phyloP scores from a whole-genome alignment of 64 coral and sea anemone genomes.

The Pachyseris speciosa region DNA sequence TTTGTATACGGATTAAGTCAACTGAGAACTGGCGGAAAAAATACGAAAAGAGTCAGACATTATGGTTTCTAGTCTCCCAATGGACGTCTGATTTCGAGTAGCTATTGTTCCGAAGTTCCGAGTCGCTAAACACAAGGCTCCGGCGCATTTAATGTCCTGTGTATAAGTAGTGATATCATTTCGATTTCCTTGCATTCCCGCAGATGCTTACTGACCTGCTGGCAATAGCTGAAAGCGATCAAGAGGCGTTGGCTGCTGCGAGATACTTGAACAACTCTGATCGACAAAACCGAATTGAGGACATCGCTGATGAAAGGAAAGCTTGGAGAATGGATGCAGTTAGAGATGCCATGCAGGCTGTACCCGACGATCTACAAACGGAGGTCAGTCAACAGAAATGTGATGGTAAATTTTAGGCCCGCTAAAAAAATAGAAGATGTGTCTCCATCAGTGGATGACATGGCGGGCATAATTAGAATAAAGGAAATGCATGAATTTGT shows the following conservation, averaged over 20 bases:
- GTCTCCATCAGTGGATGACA: no score
- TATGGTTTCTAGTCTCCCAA: no score
- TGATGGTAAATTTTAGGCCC: not conserved
- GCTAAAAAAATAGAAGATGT: no score
- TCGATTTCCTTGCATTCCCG: not conserved
- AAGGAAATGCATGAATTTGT: no score
- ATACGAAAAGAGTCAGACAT: no score
- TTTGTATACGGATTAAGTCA: no score
- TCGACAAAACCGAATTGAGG: conserved; percentile 60
- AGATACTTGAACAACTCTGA: conserved; percentile 69
- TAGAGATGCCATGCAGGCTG: conserved; percentile 70
- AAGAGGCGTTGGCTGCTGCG: conserved; percentile 72
- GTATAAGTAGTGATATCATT: not conserved
- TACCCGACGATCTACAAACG: conserved; percentile 79
- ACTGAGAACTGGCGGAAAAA: no score
- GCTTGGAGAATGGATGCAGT: conserved; percentile 88
- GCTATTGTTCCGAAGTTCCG: no score
- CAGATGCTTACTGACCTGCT: conserved; percentile 81
- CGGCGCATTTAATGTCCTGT: no score
- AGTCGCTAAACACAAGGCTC: no score
- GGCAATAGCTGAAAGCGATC: conserved; percentile 70
- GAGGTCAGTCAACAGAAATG: conserved; percentile 44
- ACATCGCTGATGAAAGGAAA: conserved; percentile 69
- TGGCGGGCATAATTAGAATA: no score
- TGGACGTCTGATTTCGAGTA: no score